Conservation (phyloP, 2,113 vertebrate species). For the Ploceus nigricollis region DNA sequence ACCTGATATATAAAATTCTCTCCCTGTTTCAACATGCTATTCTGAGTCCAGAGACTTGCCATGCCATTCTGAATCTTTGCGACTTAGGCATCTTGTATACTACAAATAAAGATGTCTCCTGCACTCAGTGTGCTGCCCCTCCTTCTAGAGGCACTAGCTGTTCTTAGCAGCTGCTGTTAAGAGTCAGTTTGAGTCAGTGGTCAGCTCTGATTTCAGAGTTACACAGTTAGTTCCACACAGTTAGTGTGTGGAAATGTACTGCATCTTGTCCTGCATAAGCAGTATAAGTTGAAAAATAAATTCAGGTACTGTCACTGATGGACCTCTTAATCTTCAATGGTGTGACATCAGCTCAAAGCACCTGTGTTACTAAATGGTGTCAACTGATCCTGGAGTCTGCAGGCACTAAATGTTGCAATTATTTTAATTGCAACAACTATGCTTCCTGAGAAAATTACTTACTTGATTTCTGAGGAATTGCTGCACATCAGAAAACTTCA, state of each 20-base stretch:
- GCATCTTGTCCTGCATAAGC: not conserved
- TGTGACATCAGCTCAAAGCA: not conserved
- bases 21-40: not conserved
- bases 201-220: not conserved
- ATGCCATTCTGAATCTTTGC: not conserved
- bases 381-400: not conserved
- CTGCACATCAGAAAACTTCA: not conserved
- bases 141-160: not conserved
- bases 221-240: no score
- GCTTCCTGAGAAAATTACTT: not conserved
- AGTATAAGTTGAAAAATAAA: not conserved
- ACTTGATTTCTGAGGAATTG: not conserved
- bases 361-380: not conserved
- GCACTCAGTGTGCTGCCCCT: not conserved
- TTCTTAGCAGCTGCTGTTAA: not conserved
- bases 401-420: not conserved
- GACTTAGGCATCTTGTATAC: not conserved
- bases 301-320: not conserved
- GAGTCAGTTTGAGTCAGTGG: not conserved
- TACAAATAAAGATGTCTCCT: not conserved
- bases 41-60: not conserved
- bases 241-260: not conserved
- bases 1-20: not conserved
- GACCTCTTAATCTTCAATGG: not conserved
- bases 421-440: not conserved